Evolutionary conservation across 37 sponge, comb jelly and placozoan genomes (phyloP).

Genomic region (Tethya wilhelma): DNA sequence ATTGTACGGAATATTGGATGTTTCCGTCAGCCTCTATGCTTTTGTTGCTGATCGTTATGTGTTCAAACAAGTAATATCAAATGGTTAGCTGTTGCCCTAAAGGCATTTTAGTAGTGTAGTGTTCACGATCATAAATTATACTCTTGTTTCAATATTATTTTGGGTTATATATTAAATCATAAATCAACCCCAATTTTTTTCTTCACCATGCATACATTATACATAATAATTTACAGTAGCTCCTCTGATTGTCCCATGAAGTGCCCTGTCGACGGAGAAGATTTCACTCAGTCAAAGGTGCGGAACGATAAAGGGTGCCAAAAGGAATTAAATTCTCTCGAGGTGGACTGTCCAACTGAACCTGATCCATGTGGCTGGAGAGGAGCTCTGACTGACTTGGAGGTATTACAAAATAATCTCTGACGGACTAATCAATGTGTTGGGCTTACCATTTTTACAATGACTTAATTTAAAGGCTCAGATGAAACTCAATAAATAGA

Average conservation of each 20-base stretch:
- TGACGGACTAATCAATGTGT: no score
- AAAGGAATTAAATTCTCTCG: constrained; percentile 31
- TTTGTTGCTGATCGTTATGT: no score
- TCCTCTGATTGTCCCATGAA: no score
- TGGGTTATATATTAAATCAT: neutral
- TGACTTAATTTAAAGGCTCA: no score
- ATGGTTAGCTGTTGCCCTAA: no score
- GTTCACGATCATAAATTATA: neutral
- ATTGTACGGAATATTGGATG: no score
- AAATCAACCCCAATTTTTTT: neutral
- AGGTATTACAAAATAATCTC: no score
- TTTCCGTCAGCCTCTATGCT: no score
- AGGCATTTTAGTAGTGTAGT: neutral
- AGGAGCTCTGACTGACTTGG: constrained; percentile 7
- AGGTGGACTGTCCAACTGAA: constrained; percentile 28
- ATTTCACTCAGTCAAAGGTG: constrained; percentile 12
- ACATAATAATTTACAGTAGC: neutral
- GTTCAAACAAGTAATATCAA: no score
- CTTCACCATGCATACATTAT: constrained; percentile 4
- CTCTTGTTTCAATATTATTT: neutral
- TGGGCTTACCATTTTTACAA: no score
- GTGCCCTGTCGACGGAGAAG: constrained; percentile 8
- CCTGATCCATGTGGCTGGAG: constrained; percentile 27
- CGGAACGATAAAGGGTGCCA: constrained; percentile 44
- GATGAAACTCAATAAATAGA: no score